Base-by-base conservation (phyloP, 53 echinoderm and acorn worm species). In the Astropecten irregularis region DNA sequence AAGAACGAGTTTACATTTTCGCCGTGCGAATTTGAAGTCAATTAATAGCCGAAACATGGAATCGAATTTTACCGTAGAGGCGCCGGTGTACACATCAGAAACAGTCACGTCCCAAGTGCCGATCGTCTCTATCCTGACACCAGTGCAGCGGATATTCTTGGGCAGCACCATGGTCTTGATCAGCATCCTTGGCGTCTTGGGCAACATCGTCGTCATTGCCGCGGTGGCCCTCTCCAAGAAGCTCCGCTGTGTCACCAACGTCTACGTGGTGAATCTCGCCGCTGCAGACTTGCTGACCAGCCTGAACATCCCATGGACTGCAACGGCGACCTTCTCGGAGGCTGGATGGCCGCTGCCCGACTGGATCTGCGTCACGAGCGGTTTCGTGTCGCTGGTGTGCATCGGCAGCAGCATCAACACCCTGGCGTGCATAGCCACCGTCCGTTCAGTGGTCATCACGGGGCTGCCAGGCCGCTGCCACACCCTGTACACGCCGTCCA, bases 341-440 rank as follows among this genome's bases (percentile, higher is more conserved):
- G 36, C 44, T 19, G 79, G 79, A 34, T 88, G 88, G 88, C 63
- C 68, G 2, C 39, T 88, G 14, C 53, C 73, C 25, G 65, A 83
- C n/a, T 88, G 88, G 88, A 49, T 88, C 25, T 88, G 88, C 52
- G 40, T 46, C 40, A 19, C 42, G 7, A 26, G 61, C 13, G 73
- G 71, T 11, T 72, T 60, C 40, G 31, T 26, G 1, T 27, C 47
- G 38, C 59, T 88, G 44, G 63, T 70, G 0, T 83, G 71, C 40
- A 65, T 88, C 32, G 83, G 83, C 7, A 50, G 61, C 40, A 88
- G 88, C 53, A 83, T 88, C 25, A 73, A 71, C 65, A 88, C 88
- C 9, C 23, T 88, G 52, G 73, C 88, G 0, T 72, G 71, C 42
- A 52, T 88, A 4, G 88, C 88, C 15, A 63, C 72, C 27, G 82